phyloP scores from a whole-genome alignment of 64 coral and sea anemone genomes.

The Platygyra sinensis region DNA sequence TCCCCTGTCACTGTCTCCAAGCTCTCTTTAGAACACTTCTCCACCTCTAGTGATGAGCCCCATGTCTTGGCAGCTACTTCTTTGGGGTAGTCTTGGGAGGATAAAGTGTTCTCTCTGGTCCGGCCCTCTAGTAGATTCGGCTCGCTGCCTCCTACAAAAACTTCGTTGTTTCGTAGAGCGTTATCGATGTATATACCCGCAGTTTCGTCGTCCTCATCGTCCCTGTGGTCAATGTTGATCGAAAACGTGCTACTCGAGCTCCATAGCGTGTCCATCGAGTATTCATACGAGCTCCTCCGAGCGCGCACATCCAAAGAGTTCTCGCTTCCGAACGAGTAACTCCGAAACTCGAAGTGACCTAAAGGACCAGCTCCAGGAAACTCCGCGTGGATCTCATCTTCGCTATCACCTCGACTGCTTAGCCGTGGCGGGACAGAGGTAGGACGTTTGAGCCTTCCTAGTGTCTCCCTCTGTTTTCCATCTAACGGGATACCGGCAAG shows the following conservation, averaged over 20 bases:
- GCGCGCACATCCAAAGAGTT: constrained; percentile 70
- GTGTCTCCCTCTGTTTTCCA: constrained; percentile 45
- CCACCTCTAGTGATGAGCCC: not conserved
- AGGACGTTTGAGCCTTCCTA: constrained; percentile 45
- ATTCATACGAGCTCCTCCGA: constrained; percentile 60
- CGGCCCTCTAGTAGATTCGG: not conserved
- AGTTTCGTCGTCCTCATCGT: constrained; percentile 56
- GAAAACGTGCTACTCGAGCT: constrained; percentile 88
- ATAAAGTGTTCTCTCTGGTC: constrained; percentile 4
- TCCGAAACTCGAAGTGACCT: constrained; percentile 18
- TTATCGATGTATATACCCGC: constrained; percentile 8
- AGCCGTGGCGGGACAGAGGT: not conserved
- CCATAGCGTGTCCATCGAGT: constrained; percentile 89
- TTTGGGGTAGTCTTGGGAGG: not conserved
- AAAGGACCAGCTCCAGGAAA: not conserved
- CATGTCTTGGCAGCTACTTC: not conserved
- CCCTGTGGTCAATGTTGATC: constrained; percentile 71
- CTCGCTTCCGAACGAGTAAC: constrained; percentile 54
- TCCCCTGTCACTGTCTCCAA: constrained; percentile 87
- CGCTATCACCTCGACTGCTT: constrained; percentile 4
- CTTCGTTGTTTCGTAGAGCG: not conserved
- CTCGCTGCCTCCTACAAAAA: constrained; percentile 31
- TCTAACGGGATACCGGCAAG: constrained; percentile 68
- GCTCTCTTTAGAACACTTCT: constrained; percentile 62
- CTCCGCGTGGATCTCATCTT: constrained; percentile 26